Evolutionary conservation across 2,797 vertebrate genomes (phyloP), one percentile per base, ranked within the genome.

Genomic region (Amphiprion clarkii): DNA sequence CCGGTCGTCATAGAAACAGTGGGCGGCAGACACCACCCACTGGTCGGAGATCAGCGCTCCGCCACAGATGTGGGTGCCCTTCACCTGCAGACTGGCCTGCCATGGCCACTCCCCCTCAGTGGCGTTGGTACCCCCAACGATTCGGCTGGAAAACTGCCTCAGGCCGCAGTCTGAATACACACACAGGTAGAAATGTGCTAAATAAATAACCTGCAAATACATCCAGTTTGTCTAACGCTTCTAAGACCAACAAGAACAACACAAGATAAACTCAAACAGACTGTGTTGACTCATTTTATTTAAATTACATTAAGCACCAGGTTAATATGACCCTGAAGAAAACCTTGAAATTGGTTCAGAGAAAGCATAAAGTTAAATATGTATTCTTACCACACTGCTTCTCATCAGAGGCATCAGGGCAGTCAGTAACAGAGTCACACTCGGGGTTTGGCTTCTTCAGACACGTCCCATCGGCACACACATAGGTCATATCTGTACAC

Each of bases 91-190:
- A 79, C 97, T 99, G 76, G 95, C 97, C 93, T 98, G 97, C 98
- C 97, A 99, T 0, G 97, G 97, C 97, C 97, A 99, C 92, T 98
- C 97, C 1, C 96, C 98, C 88, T 97, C 95, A 0, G 92, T 85
- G 11, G 97, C 95, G 13, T 94, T 67, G 0, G 55, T 73, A 27
- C 97, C 97, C 0, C 96, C 96, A 62, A 97, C 93, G 0, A 98
- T 96, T 11, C 97, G 96, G 70, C 88, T 94, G 52, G 94, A 91
- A 62, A 94, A 94, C 36, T 93, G 95, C 77, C 95, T 95, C 64
- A 96, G 88, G 29, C 98, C 97, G 19, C 97, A 99, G 57, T 96
- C 98, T 99, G 87, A 39, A 61, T 2, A 61, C 58, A 51, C 49
- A 44, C 33, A 7, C 19, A 16, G 33, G 33, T 36, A 7, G 8